Evolutionary conservation across 2,113 vertebrate species (phyloP).

Genomic region (Camelus bactrianus): DNA sequence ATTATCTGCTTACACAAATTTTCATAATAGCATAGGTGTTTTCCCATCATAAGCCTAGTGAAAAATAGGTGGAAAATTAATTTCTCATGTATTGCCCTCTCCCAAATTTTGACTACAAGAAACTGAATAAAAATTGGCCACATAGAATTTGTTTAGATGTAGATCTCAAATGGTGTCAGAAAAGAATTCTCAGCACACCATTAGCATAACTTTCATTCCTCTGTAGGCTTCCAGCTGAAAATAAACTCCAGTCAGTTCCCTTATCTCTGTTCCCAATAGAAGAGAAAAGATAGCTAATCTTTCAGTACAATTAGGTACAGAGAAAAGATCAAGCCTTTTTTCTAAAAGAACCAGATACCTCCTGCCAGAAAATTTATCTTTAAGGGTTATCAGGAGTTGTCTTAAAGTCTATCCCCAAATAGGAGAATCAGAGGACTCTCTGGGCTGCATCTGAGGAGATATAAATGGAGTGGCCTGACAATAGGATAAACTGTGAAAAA

Average conservation of each 20-base stretch:
- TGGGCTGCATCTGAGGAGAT: not conserved
- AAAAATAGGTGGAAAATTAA: not conserved
- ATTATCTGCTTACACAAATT: not conserved
- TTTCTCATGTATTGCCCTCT: not conserved
- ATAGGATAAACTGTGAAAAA: not conserved
- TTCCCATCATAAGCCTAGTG: not conserved
- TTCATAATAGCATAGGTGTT: not conserved
- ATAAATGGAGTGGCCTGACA: not conserved
- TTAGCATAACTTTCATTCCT: constrained; percentile 56
- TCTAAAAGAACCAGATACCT: constrained; percentile 4
- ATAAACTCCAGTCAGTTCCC: constrained; percentile 38
- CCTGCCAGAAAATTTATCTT: constrained; percentile 50
- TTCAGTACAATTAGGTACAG: constrained; percentile 52
- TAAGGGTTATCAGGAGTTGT: constrained; percentile 28
- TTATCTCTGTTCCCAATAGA: constrained; percentile 58
- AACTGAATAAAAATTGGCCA: not conserved
- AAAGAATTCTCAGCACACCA: constrained; percentile 49
- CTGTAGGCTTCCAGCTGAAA: constrained; percentile 45
- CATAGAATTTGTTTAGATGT: constrained; percentile 5
- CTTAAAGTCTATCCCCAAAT: not conserved
- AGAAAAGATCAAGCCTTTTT: constrained; percentile 64
- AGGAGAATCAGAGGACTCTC: not conserved
- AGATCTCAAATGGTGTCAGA: constrained; percentile 9
- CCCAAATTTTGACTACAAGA: constrained; percentile 15
- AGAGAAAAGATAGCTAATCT: constrained; percentile 54